A percentile compares a stretch with the other conserved stretches of the same genome.
These are phyloP conservation scores for Cydia amplana DNA, from an alignment of 1,140 invertebrate genomes.

Conservation along the genomic window DNA sequence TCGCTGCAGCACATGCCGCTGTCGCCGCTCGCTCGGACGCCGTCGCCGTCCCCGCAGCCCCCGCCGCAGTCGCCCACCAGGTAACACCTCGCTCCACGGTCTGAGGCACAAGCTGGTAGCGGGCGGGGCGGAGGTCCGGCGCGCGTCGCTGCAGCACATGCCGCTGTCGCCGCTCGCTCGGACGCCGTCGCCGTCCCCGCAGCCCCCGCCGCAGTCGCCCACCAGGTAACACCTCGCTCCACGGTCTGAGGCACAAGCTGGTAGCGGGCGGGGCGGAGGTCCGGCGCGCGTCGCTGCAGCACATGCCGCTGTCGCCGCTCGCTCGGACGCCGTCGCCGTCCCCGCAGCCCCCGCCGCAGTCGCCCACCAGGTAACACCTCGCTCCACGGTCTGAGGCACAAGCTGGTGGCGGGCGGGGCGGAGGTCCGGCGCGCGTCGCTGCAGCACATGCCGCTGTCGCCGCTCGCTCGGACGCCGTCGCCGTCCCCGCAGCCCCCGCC, in stretches of 20 bases:
- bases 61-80: slow-evolving; percentile 83
- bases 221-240: slow-evolving; percentile 85
- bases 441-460: slow-evolving; percentile 97
- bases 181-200: slow-evolving; percentile 96
- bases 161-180: slow-evolving; percentile 96
- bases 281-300: slow-evolving; percentile 95
- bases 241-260: slow-evolving; percentile 96
- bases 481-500: slow-evolving; percentile 93
- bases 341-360: slow-evolving; percentile 90
- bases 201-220: slow-evolving; percentile 86
- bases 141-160: slow-evolving; percentile 97
- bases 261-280: slow-evolving; percentile 80
- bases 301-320: slow-evolving; percentile 97
- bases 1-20: slow-evolving; percentile 97
- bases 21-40: slow-evolving; percentile 96
- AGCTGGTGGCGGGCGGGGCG: slow-evolving; percentile 82
- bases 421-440: slow-evolving; percentile 93
- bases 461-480: slow-evolving; percentile 95
- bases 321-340: slow-evolving; percentile 96
- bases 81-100: slow-evolving; percentile 91
- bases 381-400: slow-evolving; percentile 96
- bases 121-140: slow-evolving; percentile 83
- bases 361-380: slow-evolving; percentile 81
- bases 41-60: slow-evolving; percentile 94
- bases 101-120: slow-evolving; percentile 92